Evolutionary conservation across 2,113 vertebrate genomes (phyloP), one percentile per base, ranked within the genome.

Genomic region (Peromyscus leucopus): DNA sequence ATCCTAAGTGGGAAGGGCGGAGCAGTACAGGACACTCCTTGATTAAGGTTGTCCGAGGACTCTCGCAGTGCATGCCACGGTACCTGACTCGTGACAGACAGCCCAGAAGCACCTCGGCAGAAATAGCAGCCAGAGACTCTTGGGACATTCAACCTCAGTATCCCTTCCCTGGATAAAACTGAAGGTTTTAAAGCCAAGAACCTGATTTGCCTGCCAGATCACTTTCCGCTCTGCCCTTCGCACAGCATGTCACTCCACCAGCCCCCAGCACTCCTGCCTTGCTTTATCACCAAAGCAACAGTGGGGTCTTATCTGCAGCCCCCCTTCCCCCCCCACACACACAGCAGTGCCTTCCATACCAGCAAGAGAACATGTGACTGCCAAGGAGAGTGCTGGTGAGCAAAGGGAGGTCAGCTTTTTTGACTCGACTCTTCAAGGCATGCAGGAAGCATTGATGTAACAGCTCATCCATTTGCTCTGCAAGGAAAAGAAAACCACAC

Each of bases 301-400:
- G 19, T 1, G 33, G 46, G 65, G 22, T 57, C 74, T 80, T 0
- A 0, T 6, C 2, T 39, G 69, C 1, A 5, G 31, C 67, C 67
- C 31, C 67, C 67, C 48, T 7, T 7, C 48, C 79, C 21, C 12
- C 71, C 42, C 42, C 42, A 42, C 42, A 42, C 42, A 22, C 89
- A 51, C 33, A 21, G 36, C 26, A 4, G 46, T 0, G 67, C 42
- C 92, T 82, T 97, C 72, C 98, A 0, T 99, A 99, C 99, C 99
- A 99, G 99, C 99, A 99, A 91, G 99, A 98, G 95, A 99, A 99
- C 99, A 99, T 99, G 97, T 99, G 99, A 98, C 98, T 99, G 89
- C 99, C 99, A 11, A 99, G 99, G 97, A 99, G 99, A 0, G 99
- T 99, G 97, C 99, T 99, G 75, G 99, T 99, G 98, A 99, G 99